Evolutionary conservation across 1,140 invertebrate genomes (phyloP).

Genomic region (Lordiphosa mommai): DNA sequence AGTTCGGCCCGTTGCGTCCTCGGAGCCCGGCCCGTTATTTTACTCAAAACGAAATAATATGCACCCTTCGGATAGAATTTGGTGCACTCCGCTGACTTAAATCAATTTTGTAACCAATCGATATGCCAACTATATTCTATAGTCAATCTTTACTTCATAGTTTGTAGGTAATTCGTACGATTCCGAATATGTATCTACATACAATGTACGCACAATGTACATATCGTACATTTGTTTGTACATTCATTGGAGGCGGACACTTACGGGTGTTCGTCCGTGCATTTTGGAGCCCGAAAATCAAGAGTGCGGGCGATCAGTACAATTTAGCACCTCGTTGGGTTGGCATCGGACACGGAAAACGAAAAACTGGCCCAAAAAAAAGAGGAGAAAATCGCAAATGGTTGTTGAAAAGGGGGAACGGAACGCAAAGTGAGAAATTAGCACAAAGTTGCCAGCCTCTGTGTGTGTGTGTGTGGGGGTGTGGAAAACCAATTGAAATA

Average conservation of each 20-base stretch:
- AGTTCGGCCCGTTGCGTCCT: too few species aligned
- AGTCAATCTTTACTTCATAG: too few species aligned
- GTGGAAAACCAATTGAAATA: slow-evolving; percentile 45
- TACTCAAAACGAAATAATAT: too few species aligned
- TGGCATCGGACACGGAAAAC: slow-evolving; percentile 33
- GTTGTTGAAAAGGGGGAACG: background rate
- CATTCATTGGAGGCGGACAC: slow-evolving; percentile 7
- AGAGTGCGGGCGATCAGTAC: slow-evolving; percentile 38
- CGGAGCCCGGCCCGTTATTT: too few species aligned
- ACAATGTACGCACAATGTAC: too few species aligned
- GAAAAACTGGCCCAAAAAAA: slow-evolving; percentile 18
- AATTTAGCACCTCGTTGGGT: slow-evolving; percentile 43
- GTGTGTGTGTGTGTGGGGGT: slow-evolving; percentile 12
- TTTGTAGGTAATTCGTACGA: too few species aligned
- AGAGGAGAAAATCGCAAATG: background rate
- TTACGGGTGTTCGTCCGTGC: slow-evolving; percentile 4
- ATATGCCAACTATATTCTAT: too few species aligned
- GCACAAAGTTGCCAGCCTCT: too few species aligned
- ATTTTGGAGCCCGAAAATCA: slow-evolving; percentile 11
- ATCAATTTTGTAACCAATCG: too few species aligned
- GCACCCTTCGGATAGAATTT: too few species aligned
- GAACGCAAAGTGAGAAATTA: slow-evolving; percentile 34
- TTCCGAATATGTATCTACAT: too few species aligned
- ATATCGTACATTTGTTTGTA: slow-evolving; percentile 1
- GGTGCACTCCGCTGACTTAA: too few species aligned